Base-by-base conservation (phyloP, 2,113 vertebrate species). In the Pelusios castaneus region DNA sequence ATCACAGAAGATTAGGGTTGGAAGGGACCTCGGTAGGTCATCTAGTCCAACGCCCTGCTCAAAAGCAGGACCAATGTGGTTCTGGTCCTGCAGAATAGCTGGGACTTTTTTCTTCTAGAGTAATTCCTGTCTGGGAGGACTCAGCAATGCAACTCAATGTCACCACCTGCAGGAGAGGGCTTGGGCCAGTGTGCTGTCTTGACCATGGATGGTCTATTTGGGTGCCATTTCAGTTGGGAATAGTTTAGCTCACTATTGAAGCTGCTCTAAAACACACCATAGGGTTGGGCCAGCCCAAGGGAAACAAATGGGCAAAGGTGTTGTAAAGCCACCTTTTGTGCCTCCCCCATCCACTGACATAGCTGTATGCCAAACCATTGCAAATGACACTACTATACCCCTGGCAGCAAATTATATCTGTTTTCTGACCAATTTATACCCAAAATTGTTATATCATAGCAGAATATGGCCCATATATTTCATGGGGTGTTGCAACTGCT, bases 391-490 rank as follows among this genome's bases (percentile, higher is more conserved):
- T 47, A 60, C 77, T 91, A 87, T 77, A 80, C 67, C 86, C 87
- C 49, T 58, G 45, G 80, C 77, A 92, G 84, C 24, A 95, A 97
- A 90, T 80, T 77, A 58, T 49, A 90, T 47, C 84, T 0, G 0
- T 93, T 95, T 97, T 93, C 92, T 77, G 82, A 91, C 19, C 88
- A 92, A 96, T 95, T 93, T 95, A 81, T 17, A 1, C 25, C 73
- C 41, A 45, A 27, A n/a, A 75, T 10, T 76, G 22, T 45, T 76
- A 27, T 16, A 45, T 43, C 73, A 76, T 13, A 45, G 24, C 41
- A 76, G 73, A 76, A 45, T 43, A 27, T 14, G 22, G 67, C 83
- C 67, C 60, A 83, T 67, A 60, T 78, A 84, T 52, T 79, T 88
- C 56, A 52, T 93, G 78, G 43, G 73, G 52, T 90, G 60, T 92